Percentiles rank a stretch among this genome's conserved stretches.
phyloP scores from a whole-genome alignment of 2,113 vertebrate genomes.

The Ornithorhynchus anatinus region DNA sequence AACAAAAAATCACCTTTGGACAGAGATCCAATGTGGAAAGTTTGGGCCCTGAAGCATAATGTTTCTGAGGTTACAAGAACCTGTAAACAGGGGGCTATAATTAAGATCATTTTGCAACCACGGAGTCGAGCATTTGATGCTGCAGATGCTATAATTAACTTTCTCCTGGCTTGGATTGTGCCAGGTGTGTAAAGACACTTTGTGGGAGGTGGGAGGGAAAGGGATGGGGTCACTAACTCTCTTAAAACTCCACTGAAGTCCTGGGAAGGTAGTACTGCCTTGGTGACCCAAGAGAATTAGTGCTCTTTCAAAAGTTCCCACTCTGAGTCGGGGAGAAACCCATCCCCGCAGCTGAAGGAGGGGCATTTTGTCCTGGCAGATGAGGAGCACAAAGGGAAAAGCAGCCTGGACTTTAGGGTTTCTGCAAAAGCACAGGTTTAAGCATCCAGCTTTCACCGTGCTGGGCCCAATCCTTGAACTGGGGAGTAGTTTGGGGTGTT shows the following conservation, averaged over 20 bases:
- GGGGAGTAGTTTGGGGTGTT: background rate
- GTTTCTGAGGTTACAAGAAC: background rate
- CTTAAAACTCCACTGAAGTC: no score
- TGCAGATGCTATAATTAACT: background rate
- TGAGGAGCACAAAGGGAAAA: no score
- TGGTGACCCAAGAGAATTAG: no score
- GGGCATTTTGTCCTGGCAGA: no score
- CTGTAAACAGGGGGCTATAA: background rate
- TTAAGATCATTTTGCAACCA: background rate
- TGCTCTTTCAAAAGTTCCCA: no score
- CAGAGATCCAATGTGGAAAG: background rate
- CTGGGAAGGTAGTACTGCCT: no score
- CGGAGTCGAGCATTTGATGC: background rate
- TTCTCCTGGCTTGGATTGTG: background rate
- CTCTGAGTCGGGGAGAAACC: no score
- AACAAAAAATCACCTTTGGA: background rate
- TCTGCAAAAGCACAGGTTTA: no score
- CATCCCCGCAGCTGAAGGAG: no score
- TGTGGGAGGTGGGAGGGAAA: background rate
- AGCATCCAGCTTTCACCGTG: background rate
- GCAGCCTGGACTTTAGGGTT: no score
- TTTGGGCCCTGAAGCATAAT: background rate
- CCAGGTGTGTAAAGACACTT: background rate
- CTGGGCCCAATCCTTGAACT: background rate
- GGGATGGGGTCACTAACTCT: no score